Evolutionary conservation across 2,888 invertebrate species (phyloP).

Genomic region (Cheilosia pagana): DNA sequence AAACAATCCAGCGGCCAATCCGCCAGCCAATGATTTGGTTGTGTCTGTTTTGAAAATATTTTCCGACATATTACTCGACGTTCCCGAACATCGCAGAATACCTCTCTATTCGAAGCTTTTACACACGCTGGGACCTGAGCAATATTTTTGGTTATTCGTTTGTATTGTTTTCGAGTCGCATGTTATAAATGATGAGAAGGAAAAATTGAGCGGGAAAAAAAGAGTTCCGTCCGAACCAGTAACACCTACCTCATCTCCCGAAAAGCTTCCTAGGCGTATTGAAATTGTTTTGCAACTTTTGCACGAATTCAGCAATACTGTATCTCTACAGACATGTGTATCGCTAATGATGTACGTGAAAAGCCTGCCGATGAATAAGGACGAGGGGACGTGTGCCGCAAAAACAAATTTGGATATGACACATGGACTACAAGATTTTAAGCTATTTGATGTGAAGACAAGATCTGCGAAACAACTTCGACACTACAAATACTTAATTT

Average conservation of each 20-base stretch:
- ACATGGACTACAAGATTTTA: conserved; percentile 71
- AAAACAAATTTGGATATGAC: background rate
- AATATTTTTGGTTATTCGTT: conserved; percentile 89
- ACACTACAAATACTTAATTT: conserved; percentile 92
- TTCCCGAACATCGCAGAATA: conserved; percentile 95
- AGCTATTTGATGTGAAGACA: conserved; percentile 86
- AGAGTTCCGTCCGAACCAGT: background rate
- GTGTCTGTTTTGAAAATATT: conserved; percentile 93
- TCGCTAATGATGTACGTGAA: conserved; percentile 88
- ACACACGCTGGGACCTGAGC: conserved; percentile 87
- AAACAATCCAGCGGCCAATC: conserved; percentile 74
- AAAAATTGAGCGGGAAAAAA: conserved; percentile 81
- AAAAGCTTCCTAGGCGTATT: conserved; percentile 85
- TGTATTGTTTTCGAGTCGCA: conserved; percentile 89
- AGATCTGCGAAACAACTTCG: conserved; percentile 90
- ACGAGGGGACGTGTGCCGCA: conserved; percentile 81
- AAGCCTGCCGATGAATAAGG: conserved; percentile 87
- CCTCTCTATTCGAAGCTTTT: conserved; percentile 92
- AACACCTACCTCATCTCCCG: conserved; percentile 75
- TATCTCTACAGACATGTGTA: conserved; percentile 87
- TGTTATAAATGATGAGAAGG: conserved; percentile 85
- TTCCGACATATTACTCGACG: conserved; percentile 94
- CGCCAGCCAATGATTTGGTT: conserved; percentile 83
- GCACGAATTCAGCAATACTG: conserved; percentile 87
- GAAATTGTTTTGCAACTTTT: conserved; percentile 88